Evolutionary conservation across 1,140 invertebrate species (phyloP).

Genomic region (Pachyrhynchus sulphureomaculatus): DNA sequence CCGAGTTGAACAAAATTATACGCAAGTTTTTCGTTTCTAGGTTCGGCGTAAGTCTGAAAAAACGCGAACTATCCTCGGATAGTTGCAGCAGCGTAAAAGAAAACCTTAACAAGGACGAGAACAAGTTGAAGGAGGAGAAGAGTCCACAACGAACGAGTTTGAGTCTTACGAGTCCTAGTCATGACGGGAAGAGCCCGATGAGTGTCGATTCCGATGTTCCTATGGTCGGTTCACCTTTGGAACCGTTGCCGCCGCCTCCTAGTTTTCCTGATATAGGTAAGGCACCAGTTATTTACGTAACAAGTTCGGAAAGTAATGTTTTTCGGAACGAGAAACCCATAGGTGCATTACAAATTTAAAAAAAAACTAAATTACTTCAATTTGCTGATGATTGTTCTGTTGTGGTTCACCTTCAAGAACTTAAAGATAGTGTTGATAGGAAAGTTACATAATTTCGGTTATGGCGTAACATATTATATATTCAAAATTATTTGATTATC

Average conservation of each 20-base stretch:
- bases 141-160: constrained; percentile 48
- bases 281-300: not conserved
- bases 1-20: too few relatives aligned
- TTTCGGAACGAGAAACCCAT: too few relatives aligned
- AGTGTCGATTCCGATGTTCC: constrained; percentile 50
- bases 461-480: too few relatives aligned
- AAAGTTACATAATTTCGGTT: too few relatives aligned
- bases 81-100: constrained; percentile 58
- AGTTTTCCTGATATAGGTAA: constrained; percentile 30
- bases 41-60: constrained; percentile 70
- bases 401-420: too few relatives aligned
- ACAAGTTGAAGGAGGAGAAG: constrained; percentile 39
- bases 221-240: constrained; percentile 46
- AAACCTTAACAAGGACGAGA: constrained; percentile 40
- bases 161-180: constrained; percentile 50
- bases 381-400: too few relatives aligned
- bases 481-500: too few relatives aligned
- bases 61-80: constrained; percentile 64
- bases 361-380: too few relatives aligned
- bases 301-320: not conserved
- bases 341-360: too few relatives aligned
- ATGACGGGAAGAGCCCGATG: constrained; percentile 51
- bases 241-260: constrained; percentile 48
- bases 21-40: constrained; percentile 8
- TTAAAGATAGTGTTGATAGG: too few relatives aligned